phyloP scores from a whole-genome alignment of 1,140 invertebrate genomes.

The Caenorhabditis remanei region DNA sequence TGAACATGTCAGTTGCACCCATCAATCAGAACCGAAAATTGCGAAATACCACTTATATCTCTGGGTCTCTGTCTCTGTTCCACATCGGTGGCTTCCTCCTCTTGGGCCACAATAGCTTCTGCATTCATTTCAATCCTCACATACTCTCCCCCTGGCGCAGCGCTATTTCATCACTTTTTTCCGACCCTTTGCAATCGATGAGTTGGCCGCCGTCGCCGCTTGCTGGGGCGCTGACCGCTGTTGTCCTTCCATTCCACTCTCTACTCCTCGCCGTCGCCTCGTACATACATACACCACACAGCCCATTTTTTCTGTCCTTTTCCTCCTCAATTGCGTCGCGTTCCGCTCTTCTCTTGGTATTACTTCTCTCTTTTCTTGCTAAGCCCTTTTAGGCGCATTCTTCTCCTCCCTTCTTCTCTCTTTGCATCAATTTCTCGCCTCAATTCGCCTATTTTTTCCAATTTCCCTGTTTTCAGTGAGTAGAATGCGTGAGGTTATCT shows the following conservation, averaged over 20 bases:
- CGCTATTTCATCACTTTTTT: neutral
- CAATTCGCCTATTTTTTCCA: neutral
- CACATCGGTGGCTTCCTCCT: neutral
- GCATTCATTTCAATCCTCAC: constrained; percentile 45
- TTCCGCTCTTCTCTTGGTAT: neutral
- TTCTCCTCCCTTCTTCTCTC: neutral
- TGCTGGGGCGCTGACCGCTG: neutral
- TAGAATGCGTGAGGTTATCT: constrained; percentile 79
- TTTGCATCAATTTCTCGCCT: neutral
- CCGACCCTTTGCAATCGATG: constrained; percentile 32
- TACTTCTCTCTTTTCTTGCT: neutral
- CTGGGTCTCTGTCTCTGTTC: neutral
- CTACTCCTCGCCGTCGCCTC: neutral
- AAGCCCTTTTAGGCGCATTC: neutral
- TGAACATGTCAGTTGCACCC: too few species aligned
- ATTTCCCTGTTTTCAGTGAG: neutral
- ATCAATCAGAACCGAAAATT: too few species aligned
- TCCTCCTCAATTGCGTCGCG: neutral
- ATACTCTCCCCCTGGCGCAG: neutral
- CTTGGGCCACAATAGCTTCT: neutral
- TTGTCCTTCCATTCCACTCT: constrained; percentile 23
- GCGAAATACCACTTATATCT: neutral
- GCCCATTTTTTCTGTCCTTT: constrained; percentile 15
- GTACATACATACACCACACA: neutral
- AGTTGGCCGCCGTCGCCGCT: neutral